A percentile compares a stretch with the other conserved stretches of the same genome.
These are phyloP conservation scores for Bombus waltoni DNA, from an alignment of 1,140 invertebrate species.

Conservation along the genomic window DNA sequence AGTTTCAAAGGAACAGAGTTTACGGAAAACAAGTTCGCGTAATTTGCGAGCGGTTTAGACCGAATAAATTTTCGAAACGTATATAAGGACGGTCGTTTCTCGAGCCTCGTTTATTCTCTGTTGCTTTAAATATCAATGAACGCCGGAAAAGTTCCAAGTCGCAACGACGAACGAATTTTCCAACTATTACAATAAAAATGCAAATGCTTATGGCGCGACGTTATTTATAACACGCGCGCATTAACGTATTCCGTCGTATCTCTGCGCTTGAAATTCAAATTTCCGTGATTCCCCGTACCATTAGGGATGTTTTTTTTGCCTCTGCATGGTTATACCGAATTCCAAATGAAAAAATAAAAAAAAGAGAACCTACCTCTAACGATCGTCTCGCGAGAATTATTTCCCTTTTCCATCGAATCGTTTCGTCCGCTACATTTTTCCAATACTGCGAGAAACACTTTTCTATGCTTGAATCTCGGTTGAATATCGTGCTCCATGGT, in stretches of 20 bases:
- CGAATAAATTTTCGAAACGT: background rate
- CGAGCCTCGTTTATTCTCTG: background rate
- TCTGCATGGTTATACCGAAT: constrained; percentile 16
- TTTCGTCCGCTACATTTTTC: background rate
- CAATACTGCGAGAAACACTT: background rate
- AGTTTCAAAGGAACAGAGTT: background rate
- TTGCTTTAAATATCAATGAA: constrained; percentile 15
- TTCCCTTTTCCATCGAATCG: background rate
- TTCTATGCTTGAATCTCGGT: background rate
- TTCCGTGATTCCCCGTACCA: constrained; percentile 16
- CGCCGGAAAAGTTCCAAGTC: constrained; percentile 27
- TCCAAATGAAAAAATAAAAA: constrained; percentile 1
- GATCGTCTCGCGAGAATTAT: constrained; percentile 2
- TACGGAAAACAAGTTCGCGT: background rate
- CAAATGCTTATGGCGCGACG: constrained; percentile 2
- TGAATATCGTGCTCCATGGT: background rate
- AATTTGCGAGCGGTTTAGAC: background rate
- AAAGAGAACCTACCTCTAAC: background rate
- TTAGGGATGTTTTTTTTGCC: constrained; percentile 17
- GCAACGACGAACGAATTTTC: background rate
- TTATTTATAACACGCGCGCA: constrained; percentile 42
- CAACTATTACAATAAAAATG: constrained; percentile 44
- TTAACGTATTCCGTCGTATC: constrained; percentile 14
- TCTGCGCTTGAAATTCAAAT: constrained; percentile 46
- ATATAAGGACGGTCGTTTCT: background rate